These are phyloP conservation scores for Tetranychus urticae DNA, from an alignment of 1,140 invertebrate genomes.

Conservation along the genomic window DNA sequence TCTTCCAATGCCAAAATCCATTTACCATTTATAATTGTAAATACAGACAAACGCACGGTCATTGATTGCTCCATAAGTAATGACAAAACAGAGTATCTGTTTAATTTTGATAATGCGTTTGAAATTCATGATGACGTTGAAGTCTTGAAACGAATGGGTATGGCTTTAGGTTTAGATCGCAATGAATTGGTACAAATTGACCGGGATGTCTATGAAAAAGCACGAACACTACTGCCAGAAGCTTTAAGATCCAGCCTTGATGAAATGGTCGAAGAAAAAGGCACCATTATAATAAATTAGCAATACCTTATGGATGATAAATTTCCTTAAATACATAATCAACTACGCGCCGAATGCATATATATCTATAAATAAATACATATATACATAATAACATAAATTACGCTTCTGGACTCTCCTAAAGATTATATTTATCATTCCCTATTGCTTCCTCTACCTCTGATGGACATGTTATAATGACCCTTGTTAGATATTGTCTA, in stretches of 20 bases:
- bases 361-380: no score
- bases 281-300: not conserved
- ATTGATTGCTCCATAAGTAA: constrained; percentile 97
- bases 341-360: no score
- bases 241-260: constrained; percentile 8
- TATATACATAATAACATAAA: no score
- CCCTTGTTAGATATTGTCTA: no score
- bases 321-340: no score
- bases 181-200: constrained; percentile 1
- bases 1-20: constrained; percentile 72
- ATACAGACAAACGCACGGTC: constrained; percentile 90
- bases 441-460: no score
- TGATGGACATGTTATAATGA: no score
- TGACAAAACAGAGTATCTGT: constrained; percentile 97
- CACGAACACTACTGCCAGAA: constrained; percentile 4
- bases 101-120: constrained; percentile 97
- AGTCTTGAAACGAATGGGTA: constrained; percentile 59
- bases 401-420: no score
- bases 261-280: constrained; percentile 5
- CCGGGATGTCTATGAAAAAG: constrained; percentile 1
- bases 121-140: constrained; percentile 98
- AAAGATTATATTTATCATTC: no score
- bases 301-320: no score
- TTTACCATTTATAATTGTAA: constrained; percentile 94
- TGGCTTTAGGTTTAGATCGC: constrained; percentile 48